A percentile compares a stretch with the other conserved stretches of the same genome.
Evolutionary conservation across 2,888 invertebrate genomes (phyloP).

Genomic region (Melitaea athalia): DNA sequence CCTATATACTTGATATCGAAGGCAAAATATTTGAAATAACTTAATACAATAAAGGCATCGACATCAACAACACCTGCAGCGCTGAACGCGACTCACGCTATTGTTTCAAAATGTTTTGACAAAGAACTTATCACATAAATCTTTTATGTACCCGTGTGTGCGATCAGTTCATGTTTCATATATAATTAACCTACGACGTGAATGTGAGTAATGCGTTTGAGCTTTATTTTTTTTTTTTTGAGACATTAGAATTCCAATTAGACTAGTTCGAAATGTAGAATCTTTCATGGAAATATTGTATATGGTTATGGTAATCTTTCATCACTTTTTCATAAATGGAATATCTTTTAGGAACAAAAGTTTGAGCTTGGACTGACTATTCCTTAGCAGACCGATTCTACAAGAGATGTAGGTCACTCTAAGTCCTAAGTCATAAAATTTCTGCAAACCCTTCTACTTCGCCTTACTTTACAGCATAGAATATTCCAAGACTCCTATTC

Average conservation of each 20-base stretch:
- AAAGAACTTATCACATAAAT: conserved; percentile 51
- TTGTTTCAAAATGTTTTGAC: conserved; percentile 47
- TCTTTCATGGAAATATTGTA: no score
- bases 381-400: no score
- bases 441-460: background rate
- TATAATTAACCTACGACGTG: background rate
- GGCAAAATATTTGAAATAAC: conserved; percentile 35
- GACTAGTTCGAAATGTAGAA: no score
- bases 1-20: conserved; percentile 12
- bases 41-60: conserved; percentile 35
- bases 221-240: background rate
- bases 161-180: conserved; percentile 7
- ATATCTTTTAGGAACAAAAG: no score
- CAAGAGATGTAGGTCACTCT: no score
- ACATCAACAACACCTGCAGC: conserved; percentile 34
- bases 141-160: conserved; percentile 16
- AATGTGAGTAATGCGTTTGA: background rate
- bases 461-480: background rate
- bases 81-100: conserved; percentile 37
- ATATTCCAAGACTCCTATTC: background rate
- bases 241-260: background rate
- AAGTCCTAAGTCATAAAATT: background rate
- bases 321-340: no score
- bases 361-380: no score
- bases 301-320: no score